Evolutionary conservation across 2,113 vertebrate genomes (phyloP), one percentile per base, ranked within the genome.

Genomic region (Amblyopsis rosae): DNA sequence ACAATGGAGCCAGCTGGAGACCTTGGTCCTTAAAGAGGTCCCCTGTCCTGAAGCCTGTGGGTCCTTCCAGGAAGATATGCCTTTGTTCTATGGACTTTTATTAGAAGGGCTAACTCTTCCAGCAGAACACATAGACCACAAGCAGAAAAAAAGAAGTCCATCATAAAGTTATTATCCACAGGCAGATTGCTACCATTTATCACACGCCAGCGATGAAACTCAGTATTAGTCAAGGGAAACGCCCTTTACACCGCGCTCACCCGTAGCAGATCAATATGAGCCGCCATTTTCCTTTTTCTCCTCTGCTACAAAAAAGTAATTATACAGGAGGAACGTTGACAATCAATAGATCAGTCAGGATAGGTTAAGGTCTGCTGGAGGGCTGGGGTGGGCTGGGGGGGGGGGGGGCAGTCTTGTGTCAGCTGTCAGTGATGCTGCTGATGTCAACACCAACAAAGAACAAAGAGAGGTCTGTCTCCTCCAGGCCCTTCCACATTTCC

Each of bases 291-390:
- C 85, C 85, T 62, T 68, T 81, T 75, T 80, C 77, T 82, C 70
- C 73, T 69, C 78, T 62, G 79, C 85, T 88, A 91, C 89, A 91
- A 94, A 92, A 92, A 95, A 95, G 94, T 98, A 96, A 98, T 98
- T 98, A 98, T 95, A 95, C 90, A 94, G 90, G 87, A 92, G 94
- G 91, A 94, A 97, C 93, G 94, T 95, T 95, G 93, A 91, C 92
- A 94, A 95, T 98, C 97, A 90, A 97, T 98, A 94, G 78, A 67
- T 62, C 70, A 85, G 89, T 94, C 82, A 69, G 90, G 92, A 90
- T 91, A 93, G 94, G 93, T 93, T 93, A 92, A 89, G 91, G 87
- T 92, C 84, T 76, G 87, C 70, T 61, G 74, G 64, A 79, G 66
- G 81, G 77, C 51, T 11, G 7, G 55, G 19, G 70, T 17, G 55